phyloP scores from a whole-genome alignment of 2,888 invertebrate genomes.

The Yponomeuta malinellus region DNA sequence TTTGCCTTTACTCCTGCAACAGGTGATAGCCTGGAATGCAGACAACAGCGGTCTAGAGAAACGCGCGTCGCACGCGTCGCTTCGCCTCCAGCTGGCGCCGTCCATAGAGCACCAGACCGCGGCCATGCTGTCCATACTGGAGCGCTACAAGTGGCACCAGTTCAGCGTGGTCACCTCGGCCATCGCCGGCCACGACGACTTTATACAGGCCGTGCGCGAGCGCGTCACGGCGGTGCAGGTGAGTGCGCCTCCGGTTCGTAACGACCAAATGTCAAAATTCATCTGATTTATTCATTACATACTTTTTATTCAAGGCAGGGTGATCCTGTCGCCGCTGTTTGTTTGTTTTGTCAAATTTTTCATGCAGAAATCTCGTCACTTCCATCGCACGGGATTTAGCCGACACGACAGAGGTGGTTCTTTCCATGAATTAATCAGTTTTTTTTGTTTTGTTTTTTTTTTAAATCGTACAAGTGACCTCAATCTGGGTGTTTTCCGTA shows the following conservation, averaged over 20 bases:
- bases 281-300: no score
- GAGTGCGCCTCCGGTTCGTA: constrained; percentile 25
- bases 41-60: constrained; percentile 93
- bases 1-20: constrained; percentile 10
- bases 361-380: no score
- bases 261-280: no score
- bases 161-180: constrained; percentile 95
- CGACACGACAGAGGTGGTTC: no score
- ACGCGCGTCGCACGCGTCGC: constrained; percentile 89
- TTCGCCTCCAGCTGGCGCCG: constrained; percentile 95
- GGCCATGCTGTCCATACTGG: constrained; percentile 95
- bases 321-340: no score
- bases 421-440: no score
- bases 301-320: no score
- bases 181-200: constrained; percentile 96
- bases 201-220: constrained; percentile 94
- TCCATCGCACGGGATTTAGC: no score
- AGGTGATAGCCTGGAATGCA: constrained; percentile 97
- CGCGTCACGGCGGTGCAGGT: constrained; percentile 89
- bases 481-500: no score
- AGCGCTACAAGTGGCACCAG: constrained; percentile 97
- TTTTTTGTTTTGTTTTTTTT: no score
- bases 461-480: no score
- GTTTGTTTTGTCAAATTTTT: no score
- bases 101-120: constrained; percentile 97